Conservation (phyloP, 2,113 vertebrate genomes). For the Callaeas wilsoni region DNA sequence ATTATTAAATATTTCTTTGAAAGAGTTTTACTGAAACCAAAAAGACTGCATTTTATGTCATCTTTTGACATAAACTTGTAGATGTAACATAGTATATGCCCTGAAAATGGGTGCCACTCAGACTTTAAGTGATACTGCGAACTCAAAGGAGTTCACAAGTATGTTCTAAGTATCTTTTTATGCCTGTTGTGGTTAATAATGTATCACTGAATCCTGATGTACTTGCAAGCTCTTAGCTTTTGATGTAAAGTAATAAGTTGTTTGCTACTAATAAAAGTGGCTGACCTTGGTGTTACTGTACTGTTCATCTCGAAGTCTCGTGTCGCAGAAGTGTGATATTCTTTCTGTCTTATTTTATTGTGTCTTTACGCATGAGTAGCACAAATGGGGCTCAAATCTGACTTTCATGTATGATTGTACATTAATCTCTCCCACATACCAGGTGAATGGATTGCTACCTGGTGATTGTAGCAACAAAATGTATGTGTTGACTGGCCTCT, state of each 20-base stretch:
- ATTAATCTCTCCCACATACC: neutral
- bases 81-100: neutral
- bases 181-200: neutral
- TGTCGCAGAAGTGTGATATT: neutral
- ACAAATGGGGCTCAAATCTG: neutral
- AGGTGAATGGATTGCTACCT: neutral
- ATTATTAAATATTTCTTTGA: neutral
- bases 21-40: neutral
- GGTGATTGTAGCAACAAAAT: neutral
- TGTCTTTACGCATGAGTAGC: neutral
- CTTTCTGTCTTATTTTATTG: neutral
- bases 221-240: neutral
- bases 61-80: neutral
- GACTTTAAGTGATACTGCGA: neutral
- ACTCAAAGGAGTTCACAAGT: neutral
- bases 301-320: neutral
- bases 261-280: neutral
- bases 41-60: neutral
- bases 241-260: neutral
- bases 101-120: neutral
- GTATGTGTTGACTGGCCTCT: neutral
- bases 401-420: neutral
- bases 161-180: neutral
- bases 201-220: neutral
- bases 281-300: neutral